Conservation (phyloP, 2,797 vertebrate species). For the Pampus argenteus region DNA sequence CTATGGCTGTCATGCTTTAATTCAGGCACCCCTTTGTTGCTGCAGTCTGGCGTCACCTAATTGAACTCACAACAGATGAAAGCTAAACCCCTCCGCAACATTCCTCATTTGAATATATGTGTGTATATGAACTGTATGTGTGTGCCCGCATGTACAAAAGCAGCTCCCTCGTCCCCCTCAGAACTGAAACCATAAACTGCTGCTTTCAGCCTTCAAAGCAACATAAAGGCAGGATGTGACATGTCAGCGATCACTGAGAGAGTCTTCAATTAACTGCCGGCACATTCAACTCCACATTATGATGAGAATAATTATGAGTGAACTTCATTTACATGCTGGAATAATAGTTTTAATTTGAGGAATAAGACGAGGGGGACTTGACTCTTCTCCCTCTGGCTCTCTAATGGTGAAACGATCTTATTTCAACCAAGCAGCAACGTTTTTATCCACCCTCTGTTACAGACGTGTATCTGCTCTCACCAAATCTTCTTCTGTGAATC, state of each 20-base stretch:
- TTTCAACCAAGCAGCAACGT: not conserved
- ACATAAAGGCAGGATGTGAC: constrained; percentile 3
- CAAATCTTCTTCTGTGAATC: not conserved
- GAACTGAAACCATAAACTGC: constrained; percentile 14
- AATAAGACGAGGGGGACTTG: constrained; percentile 1
- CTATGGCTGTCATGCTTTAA: constrained; percentile 48
- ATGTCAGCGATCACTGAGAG: constrained; percentile 15
- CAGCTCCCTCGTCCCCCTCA: not conserved
- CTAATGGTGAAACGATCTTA: not conserved
- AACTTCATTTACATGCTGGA: constrained; percentile 26
- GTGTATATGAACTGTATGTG: not conserved
- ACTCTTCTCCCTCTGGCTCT: constrained; percentile 17
- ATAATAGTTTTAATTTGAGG: constrained; percentile 11
- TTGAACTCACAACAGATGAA: constrained; percentile 59
- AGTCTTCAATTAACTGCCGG: constrained; percentile 9
- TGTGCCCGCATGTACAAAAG: not conserved
- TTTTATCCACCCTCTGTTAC: not conserved
- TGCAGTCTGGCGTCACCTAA: constrained; percentile 60
- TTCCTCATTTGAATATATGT: constrained; percentile 50
- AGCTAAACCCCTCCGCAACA: constrained; percentile 47
- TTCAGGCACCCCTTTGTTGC: constrained; percentile 45
- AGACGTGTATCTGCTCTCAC: not conserved
- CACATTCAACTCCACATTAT: constrained; percentile 9
- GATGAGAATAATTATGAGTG: constrained; percentile 24
- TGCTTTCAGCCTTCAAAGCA: constrained; percentile 12